A percentile compares a stretch with the other conserved stretches of the same genome.
phyloP scores from a whole-genome alignment of 2,797 vertebrate genomes.

The Hephaestus fuliginosus region DNA sequence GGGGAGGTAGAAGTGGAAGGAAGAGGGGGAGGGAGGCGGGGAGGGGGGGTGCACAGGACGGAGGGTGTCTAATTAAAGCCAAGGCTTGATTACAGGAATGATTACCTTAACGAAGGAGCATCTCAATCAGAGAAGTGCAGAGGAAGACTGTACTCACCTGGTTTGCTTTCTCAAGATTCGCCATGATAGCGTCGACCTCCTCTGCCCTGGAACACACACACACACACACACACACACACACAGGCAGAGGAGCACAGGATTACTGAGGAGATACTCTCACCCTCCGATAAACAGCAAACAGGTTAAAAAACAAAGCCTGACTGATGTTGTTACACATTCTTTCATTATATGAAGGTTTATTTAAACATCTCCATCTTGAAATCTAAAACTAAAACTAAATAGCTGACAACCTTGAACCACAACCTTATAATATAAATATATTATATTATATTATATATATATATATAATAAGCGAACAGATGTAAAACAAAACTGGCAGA shows the following conservation, averaged over 20 bases:
- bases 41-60: slow-evolving; percentile 58
- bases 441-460: no score
- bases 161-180: slow-evolving; percentile 95
- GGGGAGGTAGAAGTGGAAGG: slow-evolving; percentile 47
- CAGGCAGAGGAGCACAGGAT: slow-evolving; percentile 22
- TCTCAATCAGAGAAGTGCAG: slow-evolving; percentile 82
- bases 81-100: slow-evolving; percentile 86
- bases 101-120: slow-evolving; percentile 84
- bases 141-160: slow-evolving; percentile 88
- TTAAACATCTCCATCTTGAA: no score
- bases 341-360: no score
- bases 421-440: background rate
- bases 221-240: slow-evolving; percentile 50
- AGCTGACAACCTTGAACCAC: background rate
- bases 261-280: slow-evolving; percentile 31
- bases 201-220: slow-evolving; percentile 88
- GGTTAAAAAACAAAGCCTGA: background rate
- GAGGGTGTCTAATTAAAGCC: slow-evolving; percentile 85
- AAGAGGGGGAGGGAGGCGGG: background rate
- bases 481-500: background rate
- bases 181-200: slow-evolving; percentile 94
- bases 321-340: background rate
- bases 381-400: no score
- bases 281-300: slow-evolving; percentile 2
- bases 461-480: background rate